Base-by-base conservation (phyloP, 2,113 vertebrate species). In the Bubo blakistoni region DNA sequence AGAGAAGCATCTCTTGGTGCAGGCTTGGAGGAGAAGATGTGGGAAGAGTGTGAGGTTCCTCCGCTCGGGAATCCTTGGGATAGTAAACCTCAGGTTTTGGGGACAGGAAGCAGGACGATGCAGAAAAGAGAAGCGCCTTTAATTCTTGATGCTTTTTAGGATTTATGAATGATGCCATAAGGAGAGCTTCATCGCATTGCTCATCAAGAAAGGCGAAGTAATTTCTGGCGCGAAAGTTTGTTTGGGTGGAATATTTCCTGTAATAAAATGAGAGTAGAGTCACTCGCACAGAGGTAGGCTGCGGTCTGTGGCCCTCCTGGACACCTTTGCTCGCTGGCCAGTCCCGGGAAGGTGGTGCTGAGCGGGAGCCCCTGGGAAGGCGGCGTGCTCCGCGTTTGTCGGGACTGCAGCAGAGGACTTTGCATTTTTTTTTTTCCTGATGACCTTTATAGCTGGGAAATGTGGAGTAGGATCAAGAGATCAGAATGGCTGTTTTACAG, bases 381-480 rank as follows among this genome's bases (percentile, higher is more conserved):
- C 1, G 34, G 24, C 6, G 1, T 15, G 36, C 47, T 47, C 19
- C 0, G 0, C 2, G 4, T 1, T 17, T 52, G 18, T 16, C 3
- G 12, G 58, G 21, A 9, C 46, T 17, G 47, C 1, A 3, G 7
- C 3, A 18, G 29, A 74, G 16, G 9, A 8, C 49, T 63, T 11
- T 0, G 24, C 13, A 0, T 13, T 38, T 70, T 70, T 34, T 70
- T 34, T 76, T 77, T 40, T 20, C 38, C 42, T 8, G 49, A 1
- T 32, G 65, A 42, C 38, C 57, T 87, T 65, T 70, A 10, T 21
- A 42, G 66, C 71, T 72, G 88, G 79, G 74, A 94, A 95, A n/a
- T 29, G 66, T 10, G 6, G 93, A 83, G 29, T 15, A 18, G 69
- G 81, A 36, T 55, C 61, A 54, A 24, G 67, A 69, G 51, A 76